A percentile compares a stretch with the other conserved stretches of the same genome.
Conservation (phyloP, 2,113 vertebrate species). For the Pseudorectes ferrugineus region DNA sequence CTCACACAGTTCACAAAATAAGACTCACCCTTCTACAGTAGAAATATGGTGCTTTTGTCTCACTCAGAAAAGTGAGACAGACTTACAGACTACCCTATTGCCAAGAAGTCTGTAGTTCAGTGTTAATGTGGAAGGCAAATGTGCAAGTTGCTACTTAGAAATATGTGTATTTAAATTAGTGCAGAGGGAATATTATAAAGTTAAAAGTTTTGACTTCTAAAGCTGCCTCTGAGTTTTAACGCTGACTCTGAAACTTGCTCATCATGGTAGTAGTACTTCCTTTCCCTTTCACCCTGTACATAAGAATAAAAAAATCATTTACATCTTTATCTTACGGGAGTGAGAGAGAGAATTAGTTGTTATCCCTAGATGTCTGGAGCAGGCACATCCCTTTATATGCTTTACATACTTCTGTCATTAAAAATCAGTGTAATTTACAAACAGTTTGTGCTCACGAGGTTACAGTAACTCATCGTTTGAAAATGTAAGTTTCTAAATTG, state of each 20-base stretch:
- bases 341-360: background rate
- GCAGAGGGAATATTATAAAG: background rate
- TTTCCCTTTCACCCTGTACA: background rate
- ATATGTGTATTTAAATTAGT: background rate
- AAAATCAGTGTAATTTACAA: background rate
- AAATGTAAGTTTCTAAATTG: background rate
- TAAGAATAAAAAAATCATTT: background rate
- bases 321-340: background rate
- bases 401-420: background rate
- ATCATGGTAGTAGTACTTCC: background rate
- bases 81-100: background rate
- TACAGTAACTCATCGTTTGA: background rate
- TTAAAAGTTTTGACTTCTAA: background rate
- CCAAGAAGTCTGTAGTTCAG: background rate
- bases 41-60: background rate
- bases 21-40: background rate
- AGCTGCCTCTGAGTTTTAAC: background rate
- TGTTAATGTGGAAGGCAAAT: background rate
- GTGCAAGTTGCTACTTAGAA: background rate
- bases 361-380: background rate
- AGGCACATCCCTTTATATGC: background rate
- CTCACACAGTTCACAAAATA: background rate
- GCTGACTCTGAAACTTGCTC: background rate
- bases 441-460: background rate
- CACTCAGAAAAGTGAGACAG: background rate